phyloP scores from a whole-genome alignment of 2,888 invertebrate species.

The Amiota minor region DNA sequence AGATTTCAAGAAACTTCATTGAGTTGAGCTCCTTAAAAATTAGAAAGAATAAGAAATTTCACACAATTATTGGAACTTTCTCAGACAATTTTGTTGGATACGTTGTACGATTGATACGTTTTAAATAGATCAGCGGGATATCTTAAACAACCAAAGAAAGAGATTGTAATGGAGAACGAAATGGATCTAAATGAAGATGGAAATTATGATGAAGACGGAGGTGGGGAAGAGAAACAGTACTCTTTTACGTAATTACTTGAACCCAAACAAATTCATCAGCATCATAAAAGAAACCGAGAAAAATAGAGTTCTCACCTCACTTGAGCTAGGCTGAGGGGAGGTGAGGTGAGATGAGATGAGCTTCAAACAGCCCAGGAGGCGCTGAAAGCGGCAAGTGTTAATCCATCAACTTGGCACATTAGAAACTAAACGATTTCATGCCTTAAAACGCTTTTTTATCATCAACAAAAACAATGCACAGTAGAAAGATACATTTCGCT shows the following conservation, averaged over 20 bases:
- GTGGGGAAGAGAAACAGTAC: not conserved
- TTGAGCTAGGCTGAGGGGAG: not conserved
- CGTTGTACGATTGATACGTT: not conserved
- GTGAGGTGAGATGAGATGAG: not conserved
- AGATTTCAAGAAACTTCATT: not conserved
- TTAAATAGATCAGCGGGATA: slow-evolving; percentile 30
- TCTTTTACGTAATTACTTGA: slow-evolving; percentile 18
- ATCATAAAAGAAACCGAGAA: slow-evolving; percentile 29
- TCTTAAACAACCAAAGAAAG: slow-evolving; percentile 9
- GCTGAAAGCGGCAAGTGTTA: slow-evolving; percentile 27
- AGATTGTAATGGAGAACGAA: not conserved
- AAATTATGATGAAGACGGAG: slow-evolving; percentile 24
- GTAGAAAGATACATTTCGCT: slow-evolving; percentile 57
- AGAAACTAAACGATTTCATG: slow-evolving; percentile 70
- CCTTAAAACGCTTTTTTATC: slow-evolving; percentile 45
- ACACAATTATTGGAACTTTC: no score
- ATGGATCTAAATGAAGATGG: not conserved
- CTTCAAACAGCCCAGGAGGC: not conserved
- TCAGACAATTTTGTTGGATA: no score
- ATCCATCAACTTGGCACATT: slow-evolving; percentile 63
- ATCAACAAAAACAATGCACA: slow-evolving; percentile 37
- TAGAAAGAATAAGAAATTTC: not conserved
- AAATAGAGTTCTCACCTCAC: no score
- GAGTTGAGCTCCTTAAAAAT: not conserved
- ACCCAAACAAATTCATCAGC: slow-evolving; percentile 32